phyloP scores from a whole-genome alignment of 2,888 invertebrate species.

The Lathronympha strigana region DNA sequence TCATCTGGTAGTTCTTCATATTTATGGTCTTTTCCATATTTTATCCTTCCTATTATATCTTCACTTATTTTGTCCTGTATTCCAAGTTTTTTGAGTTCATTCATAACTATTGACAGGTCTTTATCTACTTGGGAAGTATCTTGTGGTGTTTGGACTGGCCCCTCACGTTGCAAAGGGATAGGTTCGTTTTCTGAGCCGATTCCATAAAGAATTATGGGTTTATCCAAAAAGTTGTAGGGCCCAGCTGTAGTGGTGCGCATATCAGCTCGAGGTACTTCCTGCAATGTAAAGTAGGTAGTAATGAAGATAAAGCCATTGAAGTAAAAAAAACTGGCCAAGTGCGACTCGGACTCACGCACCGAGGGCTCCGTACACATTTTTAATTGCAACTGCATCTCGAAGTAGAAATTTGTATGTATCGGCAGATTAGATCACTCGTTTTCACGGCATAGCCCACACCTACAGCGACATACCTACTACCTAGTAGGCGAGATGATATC shows the following conservation, averaged over 20 bases:
- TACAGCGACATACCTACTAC: too few species aligned
- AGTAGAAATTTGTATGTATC: too few species aligned
- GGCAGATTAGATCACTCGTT: too few species aligned
- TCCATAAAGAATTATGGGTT: slow-evolving; percentile 5
- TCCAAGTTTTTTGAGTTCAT: not conserved
- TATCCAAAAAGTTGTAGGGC: not conserved
- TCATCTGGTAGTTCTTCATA: not conserved
- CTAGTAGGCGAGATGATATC: too few species aligned
- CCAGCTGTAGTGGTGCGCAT: not conserved
- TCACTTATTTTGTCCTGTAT: not conserved
- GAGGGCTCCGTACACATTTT: too few species aligned
- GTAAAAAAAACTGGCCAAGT: too few species aligned
- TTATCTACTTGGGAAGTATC: not conserved
- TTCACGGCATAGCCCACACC: too few species aligned
- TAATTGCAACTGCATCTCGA: too few species aligned
- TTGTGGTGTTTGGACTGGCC: not conserved
- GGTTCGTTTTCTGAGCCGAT: not conserved
- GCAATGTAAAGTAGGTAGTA: not conserved
- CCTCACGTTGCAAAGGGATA: slow-evolving; percentile 1
- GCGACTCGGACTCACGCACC: too few species aligned
- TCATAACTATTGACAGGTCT: not conserved
- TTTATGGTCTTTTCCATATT: not conserved
- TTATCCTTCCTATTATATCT: not conserved
- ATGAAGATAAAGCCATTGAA: too few species aligned
- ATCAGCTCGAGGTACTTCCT: not conserved